phyloP scores from a whole-genome alignment of 2,113 vertebrate genomes.

The Oreochromis aureus region DNA sequence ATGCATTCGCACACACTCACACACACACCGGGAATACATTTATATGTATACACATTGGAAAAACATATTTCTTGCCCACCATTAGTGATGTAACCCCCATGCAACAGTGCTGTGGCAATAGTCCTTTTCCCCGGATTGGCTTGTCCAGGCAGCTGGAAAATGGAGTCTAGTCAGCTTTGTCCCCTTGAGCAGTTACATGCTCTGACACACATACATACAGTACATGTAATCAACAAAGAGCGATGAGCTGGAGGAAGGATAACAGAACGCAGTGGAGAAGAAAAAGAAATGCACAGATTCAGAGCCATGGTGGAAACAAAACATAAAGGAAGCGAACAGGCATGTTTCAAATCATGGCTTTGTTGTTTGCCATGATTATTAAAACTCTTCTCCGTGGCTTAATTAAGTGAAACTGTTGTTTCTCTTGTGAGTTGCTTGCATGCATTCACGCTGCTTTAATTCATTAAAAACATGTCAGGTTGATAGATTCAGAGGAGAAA shows the following conservation, averaged over 20 bases:
- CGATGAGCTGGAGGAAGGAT: neutral
- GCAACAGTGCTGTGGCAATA: slow-evolving; percentile 18
- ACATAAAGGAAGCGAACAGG: neutral
- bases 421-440: neutral
- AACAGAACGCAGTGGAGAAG: neutral
- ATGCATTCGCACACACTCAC: neutral
- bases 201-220: neutral
- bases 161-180: slow-evolving; percentile 23
- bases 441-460: neutral
- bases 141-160: slow-evolving; percentile 56
- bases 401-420: neutral
- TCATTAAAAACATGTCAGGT: neutral
- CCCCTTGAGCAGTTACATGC: slow-evolving; percentile 9
- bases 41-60: neutral
- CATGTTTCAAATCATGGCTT: neutral
- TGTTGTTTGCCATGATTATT: neutral
- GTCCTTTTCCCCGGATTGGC: slow-evolving; percentile 33
- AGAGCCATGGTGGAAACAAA: neutral
- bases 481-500: neutral
- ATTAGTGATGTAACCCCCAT: slow-evolving; percentile 57
- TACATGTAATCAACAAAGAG: neutral
- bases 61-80: neutral
- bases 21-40: neutral
- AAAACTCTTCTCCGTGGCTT: neutral
- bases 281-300: neutral